Percentiles rank a stretch among this genome's conserved stretches.
These are phyloP conservation scores for Coenonympha glycerion DNA, from an alignment of 2,888 invertebrate species.

Conservation along the genomic window DNA sequence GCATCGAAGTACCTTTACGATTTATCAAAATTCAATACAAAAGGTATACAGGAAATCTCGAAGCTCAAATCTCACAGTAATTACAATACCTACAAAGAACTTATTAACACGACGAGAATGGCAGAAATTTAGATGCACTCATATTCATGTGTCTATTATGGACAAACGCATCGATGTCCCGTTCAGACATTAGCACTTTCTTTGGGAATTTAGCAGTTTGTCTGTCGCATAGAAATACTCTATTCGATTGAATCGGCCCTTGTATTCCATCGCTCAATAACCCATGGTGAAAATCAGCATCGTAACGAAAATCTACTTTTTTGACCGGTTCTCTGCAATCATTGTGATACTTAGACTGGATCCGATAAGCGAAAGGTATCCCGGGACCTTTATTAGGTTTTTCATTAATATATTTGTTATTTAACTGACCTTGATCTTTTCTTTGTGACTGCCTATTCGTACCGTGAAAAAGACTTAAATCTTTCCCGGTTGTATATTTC, in stretches of 20 bases:
- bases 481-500: background rate
- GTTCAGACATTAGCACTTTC: conserved; percentile 43
- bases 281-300: conserved; percentile 31
- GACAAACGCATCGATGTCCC: conserved; percentile 35
- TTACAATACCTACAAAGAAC: too few species aligned
- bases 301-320: conserved; percentile 23
- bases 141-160: conserved; percentile 3
- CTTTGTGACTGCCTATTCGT: conserved; percentile 5
- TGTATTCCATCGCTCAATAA: conserved; percentile 23
- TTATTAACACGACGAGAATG: conserved; percentile 5
- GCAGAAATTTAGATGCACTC: background rate
- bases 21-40: too few species aligned
- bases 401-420: background rate
- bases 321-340: conserved; percentile 35
- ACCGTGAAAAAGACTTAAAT: background rate
- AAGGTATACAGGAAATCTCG: too few species aligned
- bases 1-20: too few species aligned
- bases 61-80: too few species aligned
- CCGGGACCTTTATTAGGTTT: conserved; percentile 21
- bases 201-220: conserved; percentile 36
- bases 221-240: conserved; percentile 22
- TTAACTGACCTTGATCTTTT: conserved; percentile 1
- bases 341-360: conserved; percentile 47
- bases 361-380: conserved; percentile 43
- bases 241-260: conserved; percentile 19